Evolutionary conservation across 2,888 invertebrate species (phyloP), one percentile per base, ranked within the genome.

Genomic region (Zygothrica quintamaculata): DNA sequence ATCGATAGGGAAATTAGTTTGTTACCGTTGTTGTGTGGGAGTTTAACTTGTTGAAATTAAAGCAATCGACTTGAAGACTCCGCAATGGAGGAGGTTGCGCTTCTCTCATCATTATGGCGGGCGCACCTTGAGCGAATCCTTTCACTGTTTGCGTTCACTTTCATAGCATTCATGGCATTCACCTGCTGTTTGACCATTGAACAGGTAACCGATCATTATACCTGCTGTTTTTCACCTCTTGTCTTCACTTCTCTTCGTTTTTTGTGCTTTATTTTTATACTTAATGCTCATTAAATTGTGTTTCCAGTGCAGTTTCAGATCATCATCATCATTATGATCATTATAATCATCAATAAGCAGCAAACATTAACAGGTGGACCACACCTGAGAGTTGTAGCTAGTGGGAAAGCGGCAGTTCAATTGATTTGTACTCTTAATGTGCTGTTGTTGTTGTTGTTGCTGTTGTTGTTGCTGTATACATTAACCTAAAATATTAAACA

Each of bases 131-230:
- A 67, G 55, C 40, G 36, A 40, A 81, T 79, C 82, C 81, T 81
- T 79, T 79, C 81, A 79, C 78, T 62, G 40, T 42, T 48, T 9
- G 60, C 77, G 58, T 80, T 78, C 80, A 77, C 77, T 76, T 79
- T 73, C 52, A 8, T 18, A 36, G 51, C 61, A 40, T 62, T n/a
- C n/a, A 60, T 74, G 65, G 67, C 82, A 77, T 82, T 80, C 82
- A 80, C 77, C 68, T 72, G 44, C 12, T 12, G 25, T 47, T 58
- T 34, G 40, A 56, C 46, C 65, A n/a, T 62, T 66, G 64, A 64
- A 58, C 62, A 71, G 42, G 26, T 7, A 50, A 31, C 37, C 40
- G 31, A 61, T 22, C 50, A 26, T 42, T 34, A 47, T 52, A 40
- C 62, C 53, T 50, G 48, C 51, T 62, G 57, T 34, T 46, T 59